phyloP scores from a whole-genome alignment of 2,797 vertebrate genomes.

The Denticeps clupeoides region DNA sequence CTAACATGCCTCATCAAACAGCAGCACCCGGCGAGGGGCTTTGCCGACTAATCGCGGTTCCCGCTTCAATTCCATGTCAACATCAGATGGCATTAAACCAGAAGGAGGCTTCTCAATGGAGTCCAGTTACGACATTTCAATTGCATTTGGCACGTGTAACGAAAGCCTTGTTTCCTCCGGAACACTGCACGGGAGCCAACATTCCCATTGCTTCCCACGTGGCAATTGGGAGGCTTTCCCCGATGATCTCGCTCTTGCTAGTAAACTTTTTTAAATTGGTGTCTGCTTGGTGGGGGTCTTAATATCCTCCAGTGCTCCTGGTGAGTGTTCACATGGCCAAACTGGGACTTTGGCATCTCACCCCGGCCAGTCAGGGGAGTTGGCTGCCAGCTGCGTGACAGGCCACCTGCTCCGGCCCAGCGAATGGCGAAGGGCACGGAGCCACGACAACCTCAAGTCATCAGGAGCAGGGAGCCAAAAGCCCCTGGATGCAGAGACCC shows the following conservation, averaged over 20 bases:
- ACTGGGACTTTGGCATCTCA: slow-evolving; percentile 53
- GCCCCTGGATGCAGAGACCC: slow-evolving; percentile 27
- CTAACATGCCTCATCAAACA: slow-evolving; percentile 34
- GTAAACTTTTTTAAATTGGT: slow-evolving; percentile 51
- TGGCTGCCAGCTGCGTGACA: too few species aligned
- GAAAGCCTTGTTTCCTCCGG: too few species aligned
- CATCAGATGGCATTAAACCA: too few species aligned
- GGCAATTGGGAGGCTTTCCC: slow-evolving; percentile 5
- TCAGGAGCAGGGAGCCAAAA: slow-evolving; percentile 21
- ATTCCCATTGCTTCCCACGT: neutral
- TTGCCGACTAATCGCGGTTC: slow-evolving; percentile 30
- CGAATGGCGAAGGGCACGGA: slow-evolving; percentile 32
- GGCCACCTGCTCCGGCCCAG: slow-evolving; percentile 57
- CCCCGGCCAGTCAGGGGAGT: too few species aligned
- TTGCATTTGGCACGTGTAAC: too few species aligned
- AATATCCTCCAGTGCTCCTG: slow-evolving; percentile 44
- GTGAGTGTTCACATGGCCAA: slow-evolving; percentile 54
- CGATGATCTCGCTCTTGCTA: slow-evolving; percentile 34
- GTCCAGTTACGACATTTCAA: too few species aligned
- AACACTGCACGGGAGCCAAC: too few species aligned
- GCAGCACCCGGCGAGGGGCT: slow-evolving; percentile 27
- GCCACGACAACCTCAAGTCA: slow-evolving; percentile 24
- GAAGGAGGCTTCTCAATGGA: too few species aligned
- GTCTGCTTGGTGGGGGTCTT: slow-evolving; percentile 41
- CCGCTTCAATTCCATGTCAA: too few species aligned